phyloP scores from a whole-genome alignment of 1,140 invertebrate genomes.

The Drosophila punjabiensis region DNA sequence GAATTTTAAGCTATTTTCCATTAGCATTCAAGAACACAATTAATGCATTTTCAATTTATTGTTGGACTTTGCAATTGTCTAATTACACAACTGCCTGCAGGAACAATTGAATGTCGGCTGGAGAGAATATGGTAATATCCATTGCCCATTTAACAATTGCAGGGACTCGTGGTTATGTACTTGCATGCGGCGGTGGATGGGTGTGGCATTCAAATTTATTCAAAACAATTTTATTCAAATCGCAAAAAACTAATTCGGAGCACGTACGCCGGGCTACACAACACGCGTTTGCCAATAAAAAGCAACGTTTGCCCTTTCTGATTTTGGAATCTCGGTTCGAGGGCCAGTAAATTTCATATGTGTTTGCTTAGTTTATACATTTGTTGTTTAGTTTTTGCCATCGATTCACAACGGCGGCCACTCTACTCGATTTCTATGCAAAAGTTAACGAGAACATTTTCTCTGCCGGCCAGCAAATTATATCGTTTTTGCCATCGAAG shows the following conservation, averaged over 20 bases:
- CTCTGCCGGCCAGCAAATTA: slow-evolving; percentile 69
- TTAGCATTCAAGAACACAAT: not conserved
- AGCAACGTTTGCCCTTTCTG: slow-evolving; percentile 37
- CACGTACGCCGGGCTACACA: slow-evolving; percentile 58
- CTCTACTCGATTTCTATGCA: slow-evolving; percentile 26
- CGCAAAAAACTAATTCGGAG: slow-evolving; percentile 81
- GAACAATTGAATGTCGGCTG: slow-evolving; percentile 28
- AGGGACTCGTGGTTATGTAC: slow-evolving; percentile 24
- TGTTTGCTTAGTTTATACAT: slow-evolving; percentile 49
- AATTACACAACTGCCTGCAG: slow-evolving; percentile 59
- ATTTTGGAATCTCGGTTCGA: slow-evolving; percentile 15
- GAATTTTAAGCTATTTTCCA: not conserved
- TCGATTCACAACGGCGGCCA: slow-evolving; percentile 68
- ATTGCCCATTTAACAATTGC: slow-evolving; percentile 65
- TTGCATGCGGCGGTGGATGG: slow-evolving; percentile 1
- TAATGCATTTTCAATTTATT: slow-evolving; percentile 4
- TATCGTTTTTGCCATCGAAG: slow-evolving; percentile 51
- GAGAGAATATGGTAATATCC: slow-evolving; percentile 32
- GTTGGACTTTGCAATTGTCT: slow-evolving; percentile 28
- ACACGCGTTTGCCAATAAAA: slow-evolving; percentile 71
- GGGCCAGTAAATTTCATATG: slow-evolving; percentile 44
- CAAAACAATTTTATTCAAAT: slow-evolving; percentile 83
- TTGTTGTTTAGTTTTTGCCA: slow-evolving; percentile 71
- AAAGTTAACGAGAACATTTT: slow-evolving; percentile 66
- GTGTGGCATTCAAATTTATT: slow-evolving; percentile 78